phyloP scores from a whole-genome alignment of 1,140 invertebrate genomes.

The Zaprionus africanus region DNA sequence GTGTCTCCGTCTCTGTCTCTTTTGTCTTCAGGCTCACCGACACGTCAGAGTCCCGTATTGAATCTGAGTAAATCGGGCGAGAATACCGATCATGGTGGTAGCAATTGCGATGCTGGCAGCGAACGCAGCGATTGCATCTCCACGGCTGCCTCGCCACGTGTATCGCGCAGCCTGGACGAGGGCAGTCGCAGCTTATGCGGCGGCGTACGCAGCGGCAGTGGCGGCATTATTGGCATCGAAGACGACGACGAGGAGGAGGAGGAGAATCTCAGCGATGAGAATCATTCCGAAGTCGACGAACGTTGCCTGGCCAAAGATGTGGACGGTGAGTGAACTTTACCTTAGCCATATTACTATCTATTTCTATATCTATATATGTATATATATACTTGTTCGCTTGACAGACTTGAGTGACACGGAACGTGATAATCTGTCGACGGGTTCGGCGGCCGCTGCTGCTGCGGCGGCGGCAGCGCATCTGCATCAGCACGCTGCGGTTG shows the following conservation, averaged over 20 bases:
- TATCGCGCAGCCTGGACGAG: conserved; percentile 72
- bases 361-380: background rate
- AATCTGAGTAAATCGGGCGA: conserved; percentile 94
- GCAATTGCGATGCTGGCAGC: conserved; percentile 86
- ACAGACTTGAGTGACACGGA: conserved; percentile 82
- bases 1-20: conserved; percentile 2
- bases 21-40: conserved; percentile 89
- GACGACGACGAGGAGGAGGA: conserved; percentile 90
- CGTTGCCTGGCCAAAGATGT: conserved; percentile 91
- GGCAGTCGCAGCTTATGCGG: conserved; percentile 86
- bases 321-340: conserved; percentile 87
- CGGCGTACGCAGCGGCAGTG: conserved; percentile 84
- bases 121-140: conserved; percentile 86
- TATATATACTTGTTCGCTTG: conserved; percentile 55
- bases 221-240: conserved; percentile 82
- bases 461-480: conserved; percentile 69
- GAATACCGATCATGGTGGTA: conserved; percentile 85
- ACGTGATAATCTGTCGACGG: conserved; percentile 82
- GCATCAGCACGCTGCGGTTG: conserved; percentile 69
- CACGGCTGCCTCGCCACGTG: conserved; percentile 85
- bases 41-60: conserved; percentile 94
- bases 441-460: conserved; percentile 72
- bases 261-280: conserved; percentile 94
- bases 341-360: conserved; percentile 10
- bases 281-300: conserved; percentile 86